Evolutionary conservation across 2,113 vertebrate genomes (phyloP), one percentile per base, ranked within the genome.

Genomic region (Clinocottus analis): DNA sequence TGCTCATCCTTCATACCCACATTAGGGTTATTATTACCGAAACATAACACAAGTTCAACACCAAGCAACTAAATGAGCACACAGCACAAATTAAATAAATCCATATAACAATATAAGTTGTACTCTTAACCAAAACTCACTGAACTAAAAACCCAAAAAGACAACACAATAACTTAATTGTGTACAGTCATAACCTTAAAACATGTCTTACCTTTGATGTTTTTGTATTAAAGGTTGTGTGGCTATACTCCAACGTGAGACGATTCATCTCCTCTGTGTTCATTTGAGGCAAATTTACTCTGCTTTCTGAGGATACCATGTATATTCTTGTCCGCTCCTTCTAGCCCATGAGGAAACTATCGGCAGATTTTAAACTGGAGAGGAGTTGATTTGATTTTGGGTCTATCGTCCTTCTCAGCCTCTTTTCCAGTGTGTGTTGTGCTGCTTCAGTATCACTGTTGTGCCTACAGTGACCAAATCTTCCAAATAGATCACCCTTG

Each of bases 371-470:
- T 63, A 63, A 78, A 75, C 19, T 5, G 4, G 43, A 55, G 68
- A 72, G 81, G 68, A 83, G 37, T 23, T 62, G 27, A 73, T 83
- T 53, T 75, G 66, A 75, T 83, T 72, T 86, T 45, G 72, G 76
- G 21, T 47, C 76, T 19, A 75, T 67, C 60, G 55, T 75, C 45
- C 71, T n/a, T 60, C 55, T 66, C 58, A 33, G 59, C 8, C 13
- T 29, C 7, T 49, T 75, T 58, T 79, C 69, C 53, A 14, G 47
- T 58, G 43, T 47, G 31, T 69, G 35, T 16, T 25, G n/a, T 47
- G 11, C 27, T 45, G 33, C 11, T 47, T 7, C 29, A 12, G 1
- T 29, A 63, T 64, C 49, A 35, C 2, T 2, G 31, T 21, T 49
- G 27, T 13, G 1, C 3, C 8, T 31, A 1, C 9, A 17, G 29